Evolutionary conservation across 2,888 invertebrate genomes (phyloP), one percentile per base, ranked within the genome.

Genomic region (Exephanes ischioxanthus): DNA sequence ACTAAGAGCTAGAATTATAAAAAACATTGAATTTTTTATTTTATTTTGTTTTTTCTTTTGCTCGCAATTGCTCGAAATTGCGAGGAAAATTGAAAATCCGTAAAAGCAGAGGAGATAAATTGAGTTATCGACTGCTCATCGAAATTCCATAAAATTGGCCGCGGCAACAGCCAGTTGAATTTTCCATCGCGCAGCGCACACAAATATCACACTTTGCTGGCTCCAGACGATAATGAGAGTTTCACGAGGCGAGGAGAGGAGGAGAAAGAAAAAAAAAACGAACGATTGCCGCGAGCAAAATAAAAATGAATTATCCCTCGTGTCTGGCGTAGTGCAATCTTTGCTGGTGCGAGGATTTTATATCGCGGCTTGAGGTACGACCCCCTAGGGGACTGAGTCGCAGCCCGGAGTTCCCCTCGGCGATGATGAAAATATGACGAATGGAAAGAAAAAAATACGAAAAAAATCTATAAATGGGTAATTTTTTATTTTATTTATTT

Each of bases 211-310:
- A 30, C 61, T 45, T 48, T 41, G 41, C 41, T 1, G 7, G 22
- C 45, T 14, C n/a, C 61, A 16, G 9, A 37, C 58, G 73, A 73
- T 73, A 61, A 73, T 73, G 61, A 61, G 58, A 61, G 61, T 58
- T 73, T 73, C 73, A 73, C 73, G 73, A 61, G 41, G 53, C 37
- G 58, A 37, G 72, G 22, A 58, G 26, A 14, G 26, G 11, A 58
- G 58, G 45, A 16, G 45, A 11, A 48, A 11, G 11, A 41, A 41
- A 3, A 41, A 41, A 48, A 48, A 73, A 55, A 45, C 58, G 58
- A 61, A 61, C 73, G 58, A 73, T 73, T 61, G 61, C 45, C 73
- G 61, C 30, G 61, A 63, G 61, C 30, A 48, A 75, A 63, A 63
- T 75, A 61, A 75, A 61, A 75, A 75, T 75, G 63, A 63, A 63